Conservation (phyloP, 2,797 vertebrate genomes). For the Hoplostethus mediterraneus region DNA sequence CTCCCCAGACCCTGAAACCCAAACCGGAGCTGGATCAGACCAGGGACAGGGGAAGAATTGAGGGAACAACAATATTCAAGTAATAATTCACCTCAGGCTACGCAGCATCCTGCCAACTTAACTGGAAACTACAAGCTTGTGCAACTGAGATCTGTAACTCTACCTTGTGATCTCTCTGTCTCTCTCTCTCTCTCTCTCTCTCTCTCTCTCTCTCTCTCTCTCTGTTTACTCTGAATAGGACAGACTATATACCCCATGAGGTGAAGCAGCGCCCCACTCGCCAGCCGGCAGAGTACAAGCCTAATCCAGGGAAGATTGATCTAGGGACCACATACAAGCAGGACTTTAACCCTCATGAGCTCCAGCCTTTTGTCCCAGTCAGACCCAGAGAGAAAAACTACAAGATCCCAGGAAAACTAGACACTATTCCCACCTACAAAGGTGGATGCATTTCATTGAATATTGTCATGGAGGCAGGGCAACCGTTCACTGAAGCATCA, state of each 20-base stretch:
- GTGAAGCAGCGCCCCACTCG: conserved; percentile 68
- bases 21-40: conserved; percentile 64
- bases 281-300: conserved; percentile 79
- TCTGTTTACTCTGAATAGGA: conserved; percentile 65
- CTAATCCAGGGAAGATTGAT: conserved; percentile 80
- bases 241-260: conserved; percentile 86
- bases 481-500: not conserved
- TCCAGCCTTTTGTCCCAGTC: conserved; percentile 73
- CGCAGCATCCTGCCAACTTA: too few relatives aligned
- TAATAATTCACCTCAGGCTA: conserved; percentile 54
- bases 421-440: conserved; percentile 89
- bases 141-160: not conserved
- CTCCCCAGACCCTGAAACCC: conserved; percentile 82
- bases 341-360: conserved; percentile 82
- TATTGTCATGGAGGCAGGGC: conserved; percentile 12
- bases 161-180: conserved; percentile 11
- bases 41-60: conserved; percentile 76
- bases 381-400: conserved; percentile 79
- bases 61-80: conserved; percentile 87
- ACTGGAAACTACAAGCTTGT: not conserved
- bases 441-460: conserved; percentile 75
- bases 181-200: conserved; percentile 10
- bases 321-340: conserved; percentile 86
- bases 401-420: conserved; percentile 76
- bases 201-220: conserved; percentile 3